A percentile compares a stretch with the other conserved stretches of the same genome.
Evolutionary conservation across 2,797 vertebrate genomes (phyloP).

Genomic region (Hafferia zeledoni): DNA sequence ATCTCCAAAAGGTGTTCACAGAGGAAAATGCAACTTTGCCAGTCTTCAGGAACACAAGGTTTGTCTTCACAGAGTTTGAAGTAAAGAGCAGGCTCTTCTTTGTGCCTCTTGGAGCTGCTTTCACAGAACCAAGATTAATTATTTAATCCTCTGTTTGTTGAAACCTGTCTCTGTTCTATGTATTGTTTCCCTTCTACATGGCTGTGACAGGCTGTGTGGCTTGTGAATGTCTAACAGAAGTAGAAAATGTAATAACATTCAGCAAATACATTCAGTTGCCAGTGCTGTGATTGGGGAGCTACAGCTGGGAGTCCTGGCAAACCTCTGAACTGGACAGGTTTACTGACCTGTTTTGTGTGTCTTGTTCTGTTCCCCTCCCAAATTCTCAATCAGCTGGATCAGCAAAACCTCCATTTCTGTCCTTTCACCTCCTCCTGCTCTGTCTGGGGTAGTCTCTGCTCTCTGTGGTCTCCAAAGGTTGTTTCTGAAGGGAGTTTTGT

Average conservation of each 20-base stretch:
- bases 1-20: background rate
- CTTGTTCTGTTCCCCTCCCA: background rate
- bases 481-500: background rate
- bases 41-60: background rate
- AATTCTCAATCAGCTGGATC: background rate
- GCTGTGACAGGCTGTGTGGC: background rate
- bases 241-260: background rate
- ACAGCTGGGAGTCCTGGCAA: background rate
- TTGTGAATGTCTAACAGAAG: background rate
- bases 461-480: background rate
- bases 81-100: background rate
- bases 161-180: background rate
- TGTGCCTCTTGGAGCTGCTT: background rate
- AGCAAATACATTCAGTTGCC: background rate
- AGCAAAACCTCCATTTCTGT: background rate
- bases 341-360: background rate
- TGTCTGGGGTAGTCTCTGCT: background rate
- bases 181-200: background rate
- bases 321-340: background rate
- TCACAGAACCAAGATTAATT: background rate
- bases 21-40: background rate
- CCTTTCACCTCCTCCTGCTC: background rate
- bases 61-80: background rate
- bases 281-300: background rate
- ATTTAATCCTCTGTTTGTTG: background rate